Conservation (phyloP, 2,888 invertebrate species). For the Drosophila bunnanda region DNA sequence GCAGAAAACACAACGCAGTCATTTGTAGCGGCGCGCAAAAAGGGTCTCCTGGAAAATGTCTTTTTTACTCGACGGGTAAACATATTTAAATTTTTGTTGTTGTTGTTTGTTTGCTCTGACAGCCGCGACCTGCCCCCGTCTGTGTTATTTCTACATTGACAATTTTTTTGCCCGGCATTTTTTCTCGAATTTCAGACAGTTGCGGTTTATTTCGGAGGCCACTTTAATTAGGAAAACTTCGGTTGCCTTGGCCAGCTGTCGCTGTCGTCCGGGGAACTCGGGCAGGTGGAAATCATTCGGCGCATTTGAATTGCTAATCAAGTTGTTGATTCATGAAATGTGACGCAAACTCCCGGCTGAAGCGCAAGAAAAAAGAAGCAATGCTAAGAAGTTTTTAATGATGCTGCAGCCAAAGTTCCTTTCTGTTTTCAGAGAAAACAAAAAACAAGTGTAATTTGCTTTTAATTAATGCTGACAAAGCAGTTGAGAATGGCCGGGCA, state of each 20-base stretch:
- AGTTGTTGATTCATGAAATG: conserved; percentile 60
- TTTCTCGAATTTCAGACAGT: conserved; percentile 29
- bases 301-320: conserved; percentile 75
- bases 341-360: conserved; percentile 33
- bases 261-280: conserved; percentile 63
- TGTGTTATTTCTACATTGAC: conserved; percentile 37
- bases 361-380: conserved; percentile 2
- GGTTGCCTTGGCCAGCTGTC: conserved; percentile 60
- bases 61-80: conserved; percentile 38
- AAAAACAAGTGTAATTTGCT: conserved; percentile 60
- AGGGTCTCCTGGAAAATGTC: conserved; percentile 37
- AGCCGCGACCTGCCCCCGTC: conserved; percentile 14
- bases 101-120: conserved; percentile 25
- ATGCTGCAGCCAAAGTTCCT: conserved; percentile 62
- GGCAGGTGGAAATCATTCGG: conserved; percentile 55
- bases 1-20: conserved; percentile 35
- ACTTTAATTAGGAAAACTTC: conserved; percentile 69
- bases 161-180: conserved; percentile 33
- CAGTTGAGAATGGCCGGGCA: conserved; percentile 17
- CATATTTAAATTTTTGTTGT: conserved; percentile 57
- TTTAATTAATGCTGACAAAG: conserved; percentile 71
- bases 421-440: conserved; percentile 27
- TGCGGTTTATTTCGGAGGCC: conserved; percentile 49
- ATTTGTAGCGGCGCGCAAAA: conserved; percentile 25
- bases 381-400: conserved; percentile 74